Conservation (phyloP, 2,797 vertebrate species). For the Lophius americanus region DNA sequence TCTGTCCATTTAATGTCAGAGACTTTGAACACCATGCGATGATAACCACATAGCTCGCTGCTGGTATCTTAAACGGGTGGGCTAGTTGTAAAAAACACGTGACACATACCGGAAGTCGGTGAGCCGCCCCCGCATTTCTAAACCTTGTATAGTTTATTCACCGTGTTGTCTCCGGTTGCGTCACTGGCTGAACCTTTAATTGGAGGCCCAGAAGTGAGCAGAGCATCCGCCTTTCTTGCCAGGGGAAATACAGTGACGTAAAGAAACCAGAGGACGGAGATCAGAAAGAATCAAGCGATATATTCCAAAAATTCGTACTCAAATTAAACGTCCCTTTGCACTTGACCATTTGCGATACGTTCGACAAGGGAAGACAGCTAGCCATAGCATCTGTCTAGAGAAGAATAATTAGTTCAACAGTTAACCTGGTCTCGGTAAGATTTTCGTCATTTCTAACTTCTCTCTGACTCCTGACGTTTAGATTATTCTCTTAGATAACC, state of each 20-base stretch:
- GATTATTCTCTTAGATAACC: not conserved
- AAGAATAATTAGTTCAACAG: not conserved
- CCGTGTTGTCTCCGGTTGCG: conserved; percentile 10
- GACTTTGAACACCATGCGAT: too few relatives aligned
- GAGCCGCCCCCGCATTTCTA: too few relatives aligned
- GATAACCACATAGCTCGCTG: too few relatives aligned
- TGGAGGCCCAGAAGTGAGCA: conserved; percentile 15
- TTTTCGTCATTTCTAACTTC: conserved; percentile 23
- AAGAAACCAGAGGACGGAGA: conserved; percentile 12
- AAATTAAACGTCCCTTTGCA: not conserved
- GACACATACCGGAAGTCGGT: too few relatives aligned
- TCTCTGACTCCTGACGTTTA: not conserved
- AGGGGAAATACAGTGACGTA: conserved; percentile 50
- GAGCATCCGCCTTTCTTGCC: conserved; percentile 42
- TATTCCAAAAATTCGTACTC: not conserved
- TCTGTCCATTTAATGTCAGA: too few relatives aligned
- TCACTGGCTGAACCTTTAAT: conserved; percentile 12
- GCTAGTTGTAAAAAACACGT: too few relatives aligned
- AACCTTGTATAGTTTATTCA: not conserved
- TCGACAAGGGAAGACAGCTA: conserved; percentile 9
- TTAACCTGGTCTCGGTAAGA: conserved; percentile 27
- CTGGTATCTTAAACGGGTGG: too few relatives aligned
- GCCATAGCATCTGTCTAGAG: conserved; percentile 13
- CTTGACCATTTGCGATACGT: not conserved
- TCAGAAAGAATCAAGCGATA: not conserved